Evolutionary conservation across 2,113 vertebrate genomes (phyloP), one percentile per base, ranked within the genome.

Genomic region (Ptilonorhynchus violaceus): DNA sequence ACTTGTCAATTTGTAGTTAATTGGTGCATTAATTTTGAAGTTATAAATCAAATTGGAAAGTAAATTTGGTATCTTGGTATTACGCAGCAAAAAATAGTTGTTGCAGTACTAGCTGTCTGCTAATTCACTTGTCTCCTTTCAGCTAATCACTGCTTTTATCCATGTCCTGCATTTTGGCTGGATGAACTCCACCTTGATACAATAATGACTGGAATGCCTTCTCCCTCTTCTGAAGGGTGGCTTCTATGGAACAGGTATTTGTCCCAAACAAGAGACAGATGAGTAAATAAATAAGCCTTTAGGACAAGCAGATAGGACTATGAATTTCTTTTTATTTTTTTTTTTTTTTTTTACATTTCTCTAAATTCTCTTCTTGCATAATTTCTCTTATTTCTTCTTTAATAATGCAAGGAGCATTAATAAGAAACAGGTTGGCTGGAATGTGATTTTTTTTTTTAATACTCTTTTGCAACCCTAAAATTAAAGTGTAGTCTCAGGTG

Each of bases 381-480:
- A 14, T 89, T 33, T 86, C 35, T 44, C 30, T 69, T 31, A 22
- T n/a, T 55, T 46, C 4, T 31, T 44, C n/a, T 69, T 83, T 25
- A 87, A 44, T 69, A 66, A 39, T 7, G 4, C 7, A 22, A 27
- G 16, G 19, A 31, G 4, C 44, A 13, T 63, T 67, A 55, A 12
- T 59, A 37, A 63, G 30, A 49, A 66, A n/a, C 52, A 63, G 5
- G 6, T 39, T 20, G 30, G 31, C 41, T 59, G 58, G 9, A 13
- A 15, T 25, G 27, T 21, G 25, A 30, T 33, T 1, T 13, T 63
- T 80, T 39, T 41, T 69, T 64, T 0, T 0, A 8, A 8, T 55
- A 23, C 13, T 30, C 4, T 55, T 82, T 35, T 2, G 11, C 7
- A 63, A 7, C 15, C 7, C 15, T n/a, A 62, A 66, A 74, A 37